phyloP scores from a whole-genome alignment of 2,113 vertebrate species.

The Albula glossodonta region DNA sequence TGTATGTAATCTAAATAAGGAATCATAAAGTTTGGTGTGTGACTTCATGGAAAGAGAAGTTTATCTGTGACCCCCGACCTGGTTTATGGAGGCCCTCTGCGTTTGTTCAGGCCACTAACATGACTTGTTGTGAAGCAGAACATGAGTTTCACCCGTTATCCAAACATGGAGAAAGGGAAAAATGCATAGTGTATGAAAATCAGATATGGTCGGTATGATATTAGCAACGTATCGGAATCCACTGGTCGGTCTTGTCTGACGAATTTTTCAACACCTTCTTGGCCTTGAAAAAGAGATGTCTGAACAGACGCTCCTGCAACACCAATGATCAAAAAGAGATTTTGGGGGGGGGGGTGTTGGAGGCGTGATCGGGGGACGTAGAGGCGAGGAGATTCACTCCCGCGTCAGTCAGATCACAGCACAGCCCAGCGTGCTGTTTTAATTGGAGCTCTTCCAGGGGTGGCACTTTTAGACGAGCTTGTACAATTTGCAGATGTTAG shows the following conservation, averaged over 20 bases:
- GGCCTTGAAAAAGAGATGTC: neutral
- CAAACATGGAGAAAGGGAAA: neutral
- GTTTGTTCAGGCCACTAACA: neutral
- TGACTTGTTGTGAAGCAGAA: neutral
- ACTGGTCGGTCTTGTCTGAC: neutral
- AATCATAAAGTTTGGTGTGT: neutral
- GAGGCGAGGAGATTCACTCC: neutral
- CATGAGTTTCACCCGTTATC: neutral
- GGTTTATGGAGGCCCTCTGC: neutral
- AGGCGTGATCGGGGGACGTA: neutral
- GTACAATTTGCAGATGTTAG: conserved; percentile 86
- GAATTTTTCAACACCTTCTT: neutral
- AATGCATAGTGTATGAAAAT: neutral
- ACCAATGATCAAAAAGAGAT: neutral
- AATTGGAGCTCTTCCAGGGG: conserved; percentile 65
- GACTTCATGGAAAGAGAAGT: neutral
- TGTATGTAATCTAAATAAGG: too few species aligned
- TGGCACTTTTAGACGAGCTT: conserved; percentile 59
- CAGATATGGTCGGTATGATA: neutral
- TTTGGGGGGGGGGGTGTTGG: neutral
- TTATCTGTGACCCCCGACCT: neutral
- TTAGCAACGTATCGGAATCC: neutral
- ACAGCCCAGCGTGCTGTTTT: conserved; percentile 48
- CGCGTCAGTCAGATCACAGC: neutral
- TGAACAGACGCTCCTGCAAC: neutral